Conservation (phyloP, 2,113 vertebrate genomes). For the Syngnathoides biaculeatus region DNA sequence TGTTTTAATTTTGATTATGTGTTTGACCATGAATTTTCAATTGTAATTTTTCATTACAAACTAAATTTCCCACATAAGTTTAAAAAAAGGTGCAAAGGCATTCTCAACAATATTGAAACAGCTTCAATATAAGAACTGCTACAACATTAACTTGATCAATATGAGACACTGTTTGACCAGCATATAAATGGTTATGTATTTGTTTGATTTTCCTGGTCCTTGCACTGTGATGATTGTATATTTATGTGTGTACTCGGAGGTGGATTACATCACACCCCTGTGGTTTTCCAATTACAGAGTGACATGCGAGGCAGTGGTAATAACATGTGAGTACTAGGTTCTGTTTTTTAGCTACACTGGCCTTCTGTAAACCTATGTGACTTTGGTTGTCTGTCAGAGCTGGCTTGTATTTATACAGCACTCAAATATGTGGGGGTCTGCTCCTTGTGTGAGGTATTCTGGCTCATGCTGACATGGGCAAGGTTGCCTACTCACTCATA, state of each 20-base stretch:
- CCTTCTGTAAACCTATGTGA: slow-evolving; percentile 65
- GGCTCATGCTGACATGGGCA: slow-evolving; percentile 49
- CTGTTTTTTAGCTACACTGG: slow-evolving; percentile 50
- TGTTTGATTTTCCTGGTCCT: slow-evolving; percentile 29
- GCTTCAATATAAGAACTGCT: not conserved
- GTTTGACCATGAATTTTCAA: no score
- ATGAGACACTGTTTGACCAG: not conserved
- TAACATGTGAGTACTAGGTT: slow-evolving; percentile 57
- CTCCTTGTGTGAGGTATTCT: slow-evolving; percentile 54
- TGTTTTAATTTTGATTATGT: no score
- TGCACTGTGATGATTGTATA: slow-evolving; percentile 43
- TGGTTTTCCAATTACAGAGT: slow-evolving; percentile 53
- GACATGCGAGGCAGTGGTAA: slow-evolving; percentile 55
- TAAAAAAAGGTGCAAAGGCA: no score
- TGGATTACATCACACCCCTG: slow-evolving; percentile 63
- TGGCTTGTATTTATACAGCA: slow-evolving; percentile 64
- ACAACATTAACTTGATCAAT: not conserved
- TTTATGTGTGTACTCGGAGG: slow-evolving; percentile 49
- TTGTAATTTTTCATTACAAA: no score
- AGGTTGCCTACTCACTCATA: slow-evolving; percentile 33
- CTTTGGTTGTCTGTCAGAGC: slow-evolving; percentile 65
- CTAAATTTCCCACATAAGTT: no score
- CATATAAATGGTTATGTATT: slow-evolving; percentile 26
- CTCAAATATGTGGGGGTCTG: slow-evolving; percentile 63
- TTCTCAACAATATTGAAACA: no score